Evolutionary conservation across 2,113 vertebrate genomes (phyloP).

Genomic region (Corythornis madagascariensis): DNA sequence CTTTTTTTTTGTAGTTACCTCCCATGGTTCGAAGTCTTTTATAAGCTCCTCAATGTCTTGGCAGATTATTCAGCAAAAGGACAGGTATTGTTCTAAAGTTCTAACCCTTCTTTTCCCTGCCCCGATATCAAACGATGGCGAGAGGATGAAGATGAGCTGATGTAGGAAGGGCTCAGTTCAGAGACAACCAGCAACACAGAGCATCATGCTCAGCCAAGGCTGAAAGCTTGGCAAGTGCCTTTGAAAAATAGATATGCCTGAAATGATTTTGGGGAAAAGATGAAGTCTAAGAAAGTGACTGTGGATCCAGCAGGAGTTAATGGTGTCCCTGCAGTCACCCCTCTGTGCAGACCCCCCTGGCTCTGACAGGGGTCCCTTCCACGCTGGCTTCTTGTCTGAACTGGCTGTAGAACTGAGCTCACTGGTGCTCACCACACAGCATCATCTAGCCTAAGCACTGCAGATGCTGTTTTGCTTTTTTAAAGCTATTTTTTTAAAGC

Average conservation of each 20-base stretch:
- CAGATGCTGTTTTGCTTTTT: neutral
- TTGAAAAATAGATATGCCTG: neutral
- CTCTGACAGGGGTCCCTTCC: neutral
- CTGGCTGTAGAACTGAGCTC: neutral
- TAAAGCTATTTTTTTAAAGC: neutral
- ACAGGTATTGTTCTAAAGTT: constrained; percentile 81
- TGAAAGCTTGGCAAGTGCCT: neutral
- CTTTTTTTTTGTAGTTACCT: constrained; percentile 82
- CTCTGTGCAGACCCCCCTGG: neutral
- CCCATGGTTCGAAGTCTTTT: constrained; percentile 96
- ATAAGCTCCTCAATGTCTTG: constrained; percentile 94
- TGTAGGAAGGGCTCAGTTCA: neutral
- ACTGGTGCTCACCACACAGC: neutral
- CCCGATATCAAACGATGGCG: neutral
- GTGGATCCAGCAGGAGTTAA: neutral
- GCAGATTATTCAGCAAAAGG: constrained; percentile 93
- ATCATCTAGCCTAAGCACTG: neutral
- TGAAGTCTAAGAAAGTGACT: neutral
- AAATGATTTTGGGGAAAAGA: neutral
- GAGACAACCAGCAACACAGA: neutral
- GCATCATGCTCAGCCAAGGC: neutral
- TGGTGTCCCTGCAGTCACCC: neutral
- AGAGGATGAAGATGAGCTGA: neutral
- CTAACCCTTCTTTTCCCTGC: constrained; percentile 1
- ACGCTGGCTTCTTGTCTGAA: neutral